Evolutionary conservation across 2,113 vertebrate genomes (phyloP).

Genomic region (Strix aluco): DNA sequence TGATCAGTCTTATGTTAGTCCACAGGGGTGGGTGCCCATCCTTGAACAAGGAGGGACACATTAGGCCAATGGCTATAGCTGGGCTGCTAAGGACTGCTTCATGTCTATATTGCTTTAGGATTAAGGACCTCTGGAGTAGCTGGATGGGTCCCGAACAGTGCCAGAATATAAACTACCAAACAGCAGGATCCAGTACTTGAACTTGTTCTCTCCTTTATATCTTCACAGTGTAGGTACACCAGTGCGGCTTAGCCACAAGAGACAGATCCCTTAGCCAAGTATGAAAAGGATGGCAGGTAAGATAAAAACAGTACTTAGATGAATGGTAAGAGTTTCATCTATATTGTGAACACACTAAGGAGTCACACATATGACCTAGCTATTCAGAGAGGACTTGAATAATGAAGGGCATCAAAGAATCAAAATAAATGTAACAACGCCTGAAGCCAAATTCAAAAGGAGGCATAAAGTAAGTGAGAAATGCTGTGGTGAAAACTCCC

Average conservation of each 20-base stretch:
- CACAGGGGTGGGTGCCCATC: background rate
- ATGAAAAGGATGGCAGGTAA: background rate
- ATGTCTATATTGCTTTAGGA: background rate
- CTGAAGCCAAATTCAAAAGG: background rate
- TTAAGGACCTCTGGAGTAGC: background rate
- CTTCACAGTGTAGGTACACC: background rate
- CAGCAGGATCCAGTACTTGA: background rate
- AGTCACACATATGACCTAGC: accelerated
- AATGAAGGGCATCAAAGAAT: background rate
- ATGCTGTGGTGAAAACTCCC: background rate
- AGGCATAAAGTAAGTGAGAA: background rate
- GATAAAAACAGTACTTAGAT: background rate
- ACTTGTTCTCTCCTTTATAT: background rate
- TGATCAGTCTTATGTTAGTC: background rate
- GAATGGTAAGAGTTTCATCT: background rate
- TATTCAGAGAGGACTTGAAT: background rate
- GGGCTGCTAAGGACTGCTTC: background rate
- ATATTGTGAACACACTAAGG: background rate
- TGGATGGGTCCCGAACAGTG: background rate
- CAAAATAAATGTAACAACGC: background rate
- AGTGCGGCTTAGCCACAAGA: background rate
- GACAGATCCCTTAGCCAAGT: background rate
- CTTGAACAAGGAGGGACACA: accelerated
- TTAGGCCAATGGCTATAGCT: background rate
- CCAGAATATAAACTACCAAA: background rate